These are phyloP conservation scores for Drosophila elegans DNA, from an alignment of 1,140 invertebrate genomes.

Conservation along the genomic window DNA sequence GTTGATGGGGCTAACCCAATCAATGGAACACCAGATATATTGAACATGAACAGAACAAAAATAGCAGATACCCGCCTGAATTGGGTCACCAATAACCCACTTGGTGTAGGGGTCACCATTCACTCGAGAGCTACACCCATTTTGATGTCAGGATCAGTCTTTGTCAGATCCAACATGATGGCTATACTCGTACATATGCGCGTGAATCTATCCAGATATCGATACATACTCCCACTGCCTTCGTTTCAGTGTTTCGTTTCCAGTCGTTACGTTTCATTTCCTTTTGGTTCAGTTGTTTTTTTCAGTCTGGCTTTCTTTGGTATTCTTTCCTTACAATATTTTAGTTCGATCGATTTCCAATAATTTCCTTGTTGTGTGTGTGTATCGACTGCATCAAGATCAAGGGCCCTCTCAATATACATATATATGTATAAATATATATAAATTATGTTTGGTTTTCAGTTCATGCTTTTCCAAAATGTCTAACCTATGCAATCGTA, in stretches of 20 bases:
- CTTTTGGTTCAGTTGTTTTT: conserved; percentile 1
- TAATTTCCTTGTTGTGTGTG: conserved; percentile 47
- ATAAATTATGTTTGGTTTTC: conserved; percentile 39
- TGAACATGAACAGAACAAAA: not conserved
- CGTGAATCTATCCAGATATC: conserved; percentile 34
- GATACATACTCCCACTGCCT: conserved; percentile 52
- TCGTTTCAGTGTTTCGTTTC: conserved; percentile 33
- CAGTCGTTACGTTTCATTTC: conserved; percentile 20
- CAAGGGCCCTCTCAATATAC: conserved; percentile 64
- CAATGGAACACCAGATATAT: conserved; percentile 1
- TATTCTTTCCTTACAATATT: conserved; percentile 1
- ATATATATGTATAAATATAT: conserved; percentile 14
- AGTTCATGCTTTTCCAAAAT: conserved; percentile 45
- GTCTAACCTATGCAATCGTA: conserved; percentile 18
- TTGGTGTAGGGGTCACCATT: not conserved
- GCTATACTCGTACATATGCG: conserved; percentile 26
- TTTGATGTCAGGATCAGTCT: conserved; percentile 3
- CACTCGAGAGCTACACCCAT: not conserved
- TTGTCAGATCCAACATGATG: conserved; percentile 1
- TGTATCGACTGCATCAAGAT: conserved; percentile 55
- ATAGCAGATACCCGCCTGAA: not conserved
- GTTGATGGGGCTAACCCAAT: conserved; percentile 3
- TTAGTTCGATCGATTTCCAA: conserved; percentile 18
- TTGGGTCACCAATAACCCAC: not conserved
- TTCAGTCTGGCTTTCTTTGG: conserved; percentile 18